A percentile compares a stretch with the other conserved stretches of the same genome.
Conservation (phyloP, 1,140 invertebrate species). For the Tetraneura akinire region DNA sequence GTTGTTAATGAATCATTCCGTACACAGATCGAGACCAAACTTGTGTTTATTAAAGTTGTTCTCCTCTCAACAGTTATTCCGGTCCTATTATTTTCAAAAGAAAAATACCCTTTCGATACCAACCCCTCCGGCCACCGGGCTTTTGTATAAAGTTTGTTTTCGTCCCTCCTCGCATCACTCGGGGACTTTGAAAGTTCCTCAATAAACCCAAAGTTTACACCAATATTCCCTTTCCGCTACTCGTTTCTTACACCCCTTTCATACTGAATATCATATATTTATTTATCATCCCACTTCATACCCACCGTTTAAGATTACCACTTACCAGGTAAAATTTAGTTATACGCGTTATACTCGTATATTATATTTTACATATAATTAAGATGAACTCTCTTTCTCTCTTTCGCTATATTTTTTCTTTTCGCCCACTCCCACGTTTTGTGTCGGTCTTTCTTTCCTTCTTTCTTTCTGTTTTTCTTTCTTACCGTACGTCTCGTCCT, state of each 20-base stretch:
- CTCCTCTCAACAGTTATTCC: not conserved
- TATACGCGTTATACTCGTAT: conserved; percentile 9
- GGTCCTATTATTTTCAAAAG: conserved; percentile 15
- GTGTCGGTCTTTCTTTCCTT: not conserved
- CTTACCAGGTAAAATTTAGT: conserved; percentile 37
- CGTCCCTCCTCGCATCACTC: not conserved
- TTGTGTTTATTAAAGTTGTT: conserved; percentile 30
- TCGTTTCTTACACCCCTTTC: not conserved
- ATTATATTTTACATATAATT: conserved; percentile 10
- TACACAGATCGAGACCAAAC: not conserved
- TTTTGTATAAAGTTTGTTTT: conserved; percentile 47
- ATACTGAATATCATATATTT: conserved; percentile 6
- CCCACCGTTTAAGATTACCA: not conserved
- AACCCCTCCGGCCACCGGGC: not conserved
- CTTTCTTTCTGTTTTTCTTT: not conserved
- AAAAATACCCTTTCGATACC: conserved; percentile 38
- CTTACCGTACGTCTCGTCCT: conserved; percentile 9
- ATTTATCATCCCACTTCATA: not conserved
- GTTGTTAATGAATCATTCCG: not conserved
- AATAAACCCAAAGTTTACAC: conserved; percentile 48
- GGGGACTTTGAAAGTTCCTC: conserved; percentile 45
- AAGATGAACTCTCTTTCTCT: conserved; percentile 15
- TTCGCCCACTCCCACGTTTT: not conserved
- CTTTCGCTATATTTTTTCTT: not conserved
- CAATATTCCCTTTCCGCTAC: conserved; percentile 20